Conservation (phyloP, 2,797 vertebrate genomes). For the Todus mexicanus region DNA sequence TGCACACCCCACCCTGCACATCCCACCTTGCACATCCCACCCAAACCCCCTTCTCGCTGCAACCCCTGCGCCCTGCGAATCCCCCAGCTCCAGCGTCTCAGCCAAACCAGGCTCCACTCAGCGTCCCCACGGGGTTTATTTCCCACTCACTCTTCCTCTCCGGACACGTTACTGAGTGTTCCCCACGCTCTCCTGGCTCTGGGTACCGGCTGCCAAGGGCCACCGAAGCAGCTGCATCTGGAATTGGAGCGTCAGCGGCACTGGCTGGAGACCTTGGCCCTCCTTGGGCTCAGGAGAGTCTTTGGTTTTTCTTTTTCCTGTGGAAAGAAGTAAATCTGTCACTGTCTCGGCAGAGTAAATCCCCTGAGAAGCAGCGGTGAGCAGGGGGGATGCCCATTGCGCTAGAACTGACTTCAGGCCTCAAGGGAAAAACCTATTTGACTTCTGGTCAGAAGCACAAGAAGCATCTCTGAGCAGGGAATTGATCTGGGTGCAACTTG, state of each 20-base stretch:
- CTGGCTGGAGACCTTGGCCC: not conserved
- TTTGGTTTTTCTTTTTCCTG: slow-evolving; percentile 67
- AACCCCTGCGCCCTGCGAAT: no score
- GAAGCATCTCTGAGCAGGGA: not conserved
- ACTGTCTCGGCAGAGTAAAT: not conserved
- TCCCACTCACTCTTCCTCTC: not conserved
- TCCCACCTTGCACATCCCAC: not conserved
- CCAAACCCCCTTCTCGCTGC: not conserved
- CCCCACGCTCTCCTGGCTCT: not conserved
- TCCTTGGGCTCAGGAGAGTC: not conserved
- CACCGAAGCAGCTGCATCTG: slow-evolving; percentile 77
- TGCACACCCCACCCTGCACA: no score
- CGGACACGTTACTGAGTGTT: not conserved
- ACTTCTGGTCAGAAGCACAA: not conserved
- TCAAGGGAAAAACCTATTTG: not conserved
- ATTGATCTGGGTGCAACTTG: not conserved
- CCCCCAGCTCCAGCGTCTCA: not conserved
- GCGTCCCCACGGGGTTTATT: not conserved
- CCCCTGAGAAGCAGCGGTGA: not conserved
- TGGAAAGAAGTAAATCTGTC: not conserved
- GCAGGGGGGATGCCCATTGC: not conserved
- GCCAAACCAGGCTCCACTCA: not conserved
- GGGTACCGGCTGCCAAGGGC: slow-evolving; percentile 12
- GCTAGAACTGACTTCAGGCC: not conserved
- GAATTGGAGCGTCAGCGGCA: slow-evolving; percentile 75